Evolutionary conservation across 1,140 invertebrate species (phyloP).

Genomic region (Drosophila sproati): DNA sequence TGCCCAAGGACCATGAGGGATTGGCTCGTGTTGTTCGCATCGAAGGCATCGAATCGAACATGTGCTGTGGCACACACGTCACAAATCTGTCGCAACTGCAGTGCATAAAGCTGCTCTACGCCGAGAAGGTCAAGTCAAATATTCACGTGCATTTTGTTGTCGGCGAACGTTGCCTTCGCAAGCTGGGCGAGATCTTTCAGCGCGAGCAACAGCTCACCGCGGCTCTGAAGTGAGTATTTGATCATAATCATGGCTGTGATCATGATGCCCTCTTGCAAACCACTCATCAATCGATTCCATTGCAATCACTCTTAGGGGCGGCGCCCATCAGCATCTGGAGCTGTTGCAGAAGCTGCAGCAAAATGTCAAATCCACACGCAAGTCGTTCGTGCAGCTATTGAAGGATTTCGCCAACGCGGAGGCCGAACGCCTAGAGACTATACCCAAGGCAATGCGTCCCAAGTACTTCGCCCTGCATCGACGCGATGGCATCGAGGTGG

Average conservation of each 20-base stretch:
- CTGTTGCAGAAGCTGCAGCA: constrained; percentile 90
- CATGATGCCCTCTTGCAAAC: not conserved
- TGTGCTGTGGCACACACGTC: constrained; percentile 95
- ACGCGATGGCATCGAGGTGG: constrained; percentile 89
- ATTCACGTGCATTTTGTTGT: constrained; percentile 88
- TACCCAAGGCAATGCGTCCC: constrained; percentile 84
- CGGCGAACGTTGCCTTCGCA: constrained; percentile 88
- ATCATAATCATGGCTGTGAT: not conserved
- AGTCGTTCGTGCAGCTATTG: constrained; percentile 87
- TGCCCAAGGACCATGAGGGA: constrained; percentile 91
- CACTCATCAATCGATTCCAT: not conserved
- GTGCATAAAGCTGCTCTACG: constrained; percentile 89
- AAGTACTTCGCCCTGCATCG: constrained; percentile 87
- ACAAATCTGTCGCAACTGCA: constrained; percentile 91
- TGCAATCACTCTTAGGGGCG: constrained; percentile 86
- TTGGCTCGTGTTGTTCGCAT: constrained; percentile 91
- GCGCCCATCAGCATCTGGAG: constrained; percentile 88
- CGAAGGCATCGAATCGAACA: constrained; percentile 89
- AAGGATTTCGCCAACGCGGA: constrained; percentile 89
- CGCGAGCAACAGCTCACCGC: constrained; percentile 89
- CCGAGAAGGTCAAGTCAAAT: constrained; percentile 90
- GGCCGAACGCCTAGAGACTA: constrained; percentile 87
- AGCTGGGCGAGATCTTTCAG: constrained; percentile 87
- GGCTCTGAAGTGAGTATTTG: constrained; percentile 85
- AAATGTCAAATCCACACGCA: constrained; percentile 87